Percentiles rank a stretch among this genome's conserved stretches.
phyloP scores from a whole-genome alignment of 2,113 vertebrate species.

The Electrona antarctica region DNA sequence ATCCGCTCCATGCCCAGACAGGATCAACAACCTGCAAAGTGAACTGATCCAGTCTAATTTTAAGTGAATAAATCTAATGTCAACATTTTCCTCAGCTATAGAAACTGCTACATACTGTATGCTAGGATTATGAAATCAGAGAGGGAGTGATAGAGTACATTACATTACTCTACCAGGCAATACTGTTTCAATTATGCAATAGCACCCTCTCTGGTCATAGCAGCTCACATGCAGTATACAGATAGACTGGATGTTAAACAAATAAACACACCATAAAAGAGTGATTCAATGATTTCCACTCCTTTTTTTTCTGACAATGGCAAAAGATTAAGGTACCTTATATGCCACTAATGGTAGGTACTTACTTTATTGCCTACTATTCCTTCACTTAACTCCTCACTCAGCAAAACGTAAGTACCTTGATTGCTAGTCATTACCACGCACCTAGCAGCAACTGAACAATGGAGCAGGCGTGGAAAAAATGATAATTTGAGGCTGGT shows the following conservation, averaged over 20 bases:
- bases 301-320: conserved; percentile 13
- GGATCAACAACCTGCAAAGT: too few species aligned
- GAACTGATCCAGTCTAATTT: too few species aligned
- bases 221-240: background rate
- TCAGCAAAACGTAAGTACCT: conserved; percentile 43
- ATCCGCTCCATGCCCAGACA: too few species aligned
- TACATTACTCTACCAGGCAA: conserved; percentile 8
- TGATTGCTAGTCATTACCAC: conserved; percentile 69
- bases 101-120: too few species aligned
- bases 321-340: conserved; percentile 5
- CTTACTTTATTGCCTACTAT: conserved; percentile 15
- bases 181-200: conserved; percentile 38
- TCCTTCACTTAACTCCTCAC: conserved; percentile 17
- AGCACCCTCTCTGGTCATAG: conserved; percentile 46
- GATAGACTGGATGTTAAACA: too few species aligned
- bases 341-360: background rate
- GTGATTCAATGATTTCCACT: too few species aligned
- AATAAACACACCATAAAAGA: too few species aligned
- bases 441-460: conserved; percentile 54
- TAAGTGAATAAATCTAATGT: too few species aligned
- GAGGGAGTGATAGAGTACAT: conserved; percentile 12
- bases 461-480: conserved; percentile 6
- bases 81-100: too few species aligned
- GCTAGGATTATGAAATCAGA: conserved; percentile 5
- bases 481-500: conserved; percentile 31